These are phyloP conservation scores for Chirona hameri DNA, from an alignment of 2,888 invertebrate species.

Conservation along the genomic window DNA sequence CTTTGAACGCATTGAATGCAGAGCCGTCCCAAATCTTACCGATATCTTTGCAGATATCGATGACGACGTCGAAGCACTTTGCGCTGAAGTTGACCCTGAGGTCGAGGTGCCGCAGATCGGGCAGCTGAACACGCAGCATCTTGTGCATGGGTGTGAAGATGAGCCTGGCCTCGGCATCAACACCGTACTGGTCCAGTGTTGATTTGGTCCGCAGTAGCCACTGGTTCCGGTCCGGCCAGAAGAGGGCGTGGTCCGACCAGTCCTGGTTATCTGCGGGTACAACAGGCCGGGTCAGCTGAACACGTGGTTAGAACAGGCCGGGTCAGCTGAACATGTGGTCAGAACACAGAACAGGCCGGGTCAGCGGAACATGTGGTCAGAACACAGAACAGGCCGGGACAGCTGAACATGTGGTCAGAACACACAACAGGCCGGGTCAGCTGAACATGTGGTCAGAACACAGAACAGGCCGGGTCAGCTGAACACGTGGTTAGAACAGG, in stretches of 20 bases:
- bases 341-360: too few species aligned
- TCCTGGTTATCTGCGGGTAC: slow-evolving; percentile 52
- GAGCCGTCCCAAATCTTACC: neutral
- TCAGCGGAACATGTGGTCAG: too few species aligned
- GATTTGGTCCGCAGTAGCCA: slow-evolving; percentile 93
- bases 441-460: too few species aligned
- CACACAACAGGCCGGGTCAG: too few species aligned
- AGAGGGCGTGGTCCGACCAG: slow-evolving; percentile 98
- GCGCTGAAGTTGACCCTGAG: slow-evolving; percentile 92
- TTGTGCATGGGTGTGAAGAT: slow-evolving; percentile 99
- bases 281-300: too few species aligned
- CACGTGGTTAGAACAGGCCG: too few species aligned
- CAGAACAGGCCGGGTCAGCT: slow-evolving; percentile 73
- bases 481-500: too few species aligned
- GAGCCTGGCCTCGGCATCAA: slow-evolving; percentile 87
- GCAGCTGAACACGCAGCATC: slow-evolving; percentile 69
- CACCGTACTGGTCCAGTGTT: slow-evolving; percentile 94
- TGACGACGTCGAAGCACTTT: slow-evolving; percentile 92
- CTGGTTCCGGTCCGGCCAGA: slow-evolving; percentile 95
- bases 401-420: too few species aligned
- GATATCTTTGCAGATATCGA: slow-evolving; percentile 83
- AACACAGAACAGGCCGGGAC: too few species aligned
- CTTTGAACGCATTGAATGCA: too few species aligned
- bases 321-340: too few species aligned
- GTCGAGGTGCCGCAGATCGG: slow-evolving; percentile 86